Evolutionary conservation across 2,113 vertebrate genomes (phyloP).

Genomic region (Rostratula benghalensis): DNA sequence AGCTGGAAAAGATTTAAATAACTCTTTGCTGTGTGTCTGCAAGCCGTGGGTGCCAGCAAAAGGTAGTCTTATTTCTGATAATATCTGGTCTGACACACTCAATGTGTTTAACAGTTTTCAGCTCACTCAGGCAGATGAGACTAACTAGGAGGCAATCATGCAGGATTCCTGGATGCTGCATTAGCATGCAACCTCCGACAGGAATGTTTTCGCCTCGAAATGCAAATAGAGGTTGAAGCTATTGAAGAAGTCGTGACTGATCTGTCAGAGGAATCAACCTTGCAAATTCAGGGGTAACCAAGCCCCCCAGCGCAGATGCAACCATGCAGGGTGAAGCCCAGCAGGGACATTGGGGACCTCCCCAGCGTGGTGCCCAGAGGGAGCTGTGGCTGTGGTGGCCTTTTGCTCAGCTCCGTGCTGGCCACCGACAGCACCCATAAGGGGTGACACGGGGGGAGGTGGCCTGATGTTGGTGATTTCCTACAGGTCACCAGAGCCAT

Average conservation of each 20-base stretch:
- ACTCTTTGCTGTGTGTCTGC: conserved; percentile 20
- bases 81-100: conserved; percentile 65
- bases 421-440: not conserved
- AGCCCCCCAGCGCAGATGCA: accelerated
- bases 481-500: not conserved
- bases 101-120: conserved; percentile 55
- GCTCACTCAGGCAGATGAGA: conserved; percentile 50
- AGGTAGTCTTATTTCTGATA: conserved; percentile 57
- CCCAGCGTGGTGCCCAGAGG: accelerated
- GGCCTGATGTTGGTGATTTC: accelerated
- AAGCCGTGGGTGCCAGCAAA: not conserved
- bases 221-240: not conserved
- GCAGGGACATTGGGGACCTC: not conserved
- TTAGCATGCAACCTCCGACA: not conserved
- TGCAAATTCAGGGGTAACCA: not conserved
- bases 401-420: not conserved
- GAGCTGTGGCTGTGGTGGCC: not conserved
- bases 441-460: not conserved
- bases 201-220: not conserved
- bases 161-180: conserved; percentile 30
- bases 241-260: not conserved
- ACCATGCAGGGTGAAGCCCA: not conserved
- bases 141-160: conserved; percentile 6
- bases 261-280: not conserved
- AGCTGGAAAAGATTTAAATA: conserved; percentile 40